These are phyloP conservation scores for Ditula angustiorana DNA, from an alignment of 2,888 invertebrate species.

Conservation along the genomic window DNA sequence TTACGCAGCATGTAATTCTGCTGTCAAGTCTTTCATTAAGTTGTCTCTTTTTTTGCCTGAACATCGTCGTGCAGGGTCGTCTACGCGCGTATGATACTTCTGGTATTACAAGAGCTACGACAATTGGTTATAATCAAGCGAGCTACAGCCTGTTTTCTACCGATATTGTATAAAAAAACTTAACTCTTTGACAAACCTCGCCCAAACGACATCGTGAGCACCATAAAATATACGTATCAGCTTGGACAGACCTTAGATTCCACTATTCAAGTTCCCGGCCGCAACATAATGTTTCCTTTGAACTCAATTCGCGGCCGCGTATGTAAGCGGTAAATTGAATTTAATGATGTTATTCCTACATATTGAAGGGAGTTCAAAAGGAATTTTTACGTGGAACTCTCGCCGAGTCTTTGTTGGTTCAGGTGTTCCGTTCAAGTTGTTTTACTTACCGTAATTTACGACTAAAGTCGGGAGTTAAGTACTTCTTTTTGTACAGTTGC, in stretches of 20 bases:
- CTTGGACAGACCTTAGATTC: not conserved
- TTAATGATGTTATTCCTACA: constrained; percentile 22
- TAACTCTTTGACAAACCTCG: too few relatives aligned
- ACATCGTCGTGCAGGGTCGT: too few relatives aligned
- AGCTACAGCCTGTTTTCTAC: too few relatives aligned
- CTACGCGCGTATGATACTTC: too few relatives aligned
- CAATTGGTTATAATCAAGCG: too few relatives aligned
- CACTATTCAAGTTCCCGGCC: not conserved
- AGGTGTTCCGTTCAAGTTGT: constrained; percentile 8
- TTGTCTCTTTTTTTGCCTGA: too few relatives aligned
- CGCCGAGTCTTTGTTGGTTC: constrained; percentile 10
- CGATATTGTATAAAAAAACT: too few relatives aligned
- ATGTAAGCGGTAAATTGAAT: constrained; percentile 11
- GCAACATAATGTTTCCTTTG: constrained; percentile 8
- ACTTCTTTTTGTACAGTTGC: not conserved
- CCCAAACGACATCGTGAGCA: too few relatives aligned
- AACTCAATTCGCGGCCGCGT: constrained; percentile 4
- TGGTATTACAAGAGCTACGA: too few relatives aligned
- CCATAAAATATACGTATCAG: not conserved
- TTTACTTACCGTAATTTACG: constrained; percentile 2
- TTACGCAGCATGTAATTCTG: too few relatives aligned
- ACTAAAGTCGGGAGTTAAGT: constrained; percentile 1
- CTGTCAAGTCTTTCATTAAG: too few relatives aligned
- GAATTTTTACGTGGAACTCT: constrained; percentile 9
- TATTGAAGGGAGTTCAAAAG: constrained; percentile 20